phyloP scores from a whole-genome alignment of 1,140 invertebrate species.

The Doryteuthis pealeii region DNA sequence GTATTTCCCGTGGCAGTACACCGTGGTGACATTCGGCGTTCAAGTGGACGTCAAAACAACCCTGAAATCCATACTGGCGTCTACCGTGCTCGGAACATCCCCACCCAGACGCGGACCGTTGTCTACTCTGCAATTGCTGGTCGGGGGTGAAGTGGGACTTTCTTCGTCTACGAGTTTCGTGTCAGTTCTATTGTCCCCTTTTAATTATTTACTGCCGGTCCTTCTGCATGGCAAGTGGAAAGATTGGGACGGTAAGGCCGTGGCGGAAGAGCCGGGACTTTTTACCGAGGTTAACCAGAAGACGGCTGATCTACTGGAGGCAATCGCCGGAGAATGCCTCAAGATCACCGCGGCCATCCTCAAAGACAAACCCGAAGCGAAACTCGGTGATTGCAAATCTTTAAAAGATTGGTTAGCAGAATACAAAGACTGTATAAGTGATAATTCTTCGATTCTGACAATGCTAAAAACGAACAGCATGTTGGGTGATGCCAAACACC shows the following conservation, averaged over 20 bases:
- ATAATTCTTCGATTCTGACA: constrained; percentile 29
- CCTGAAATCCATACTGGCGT: constrained; percentile 29
- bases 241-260: constrained; percentile 32
- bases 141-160: constrained; percentile 31
- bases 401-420: constrained; percentile 40
- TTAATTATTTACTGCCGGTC: constrained; percentile 32
- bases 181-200: constrained; percentile 32
- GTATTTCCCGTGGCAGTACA: constrained; percentile 38
- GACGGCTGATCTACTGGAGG: constrained; percentile 27
- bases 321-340: constrained; percentile 32
- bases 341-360: constrained; percentile 28
- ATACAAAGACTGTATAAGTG: constrained; percentile 36
- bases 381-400: constrained; percentile 35
- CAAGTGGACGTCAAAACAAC: constrained; percentile 30
- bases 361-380: constrained; percentile 23
- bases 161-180: constrained; percentile 30
- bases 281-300: constrained; percentile 40
- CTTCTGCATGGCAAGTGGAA: constrained; percentile 39
- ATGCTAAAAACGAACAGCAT: constrained; percentile 40
- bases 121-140: constrained; percentile 27
- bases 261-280: constrained; percentile 26
- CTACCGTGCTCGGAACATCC: constrained; percentile 26
- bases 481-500: constrained; percentile 38
- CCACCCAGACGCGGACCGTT: constrained; percentile 24
- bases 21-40: constrained; percentile 35